Percentiles rank a stretch among this genome's conserved stretches.
Evolutionary conservation across 1,140 invertebrate species (phyloP).

Genomic region (Apis florea): DNA sequence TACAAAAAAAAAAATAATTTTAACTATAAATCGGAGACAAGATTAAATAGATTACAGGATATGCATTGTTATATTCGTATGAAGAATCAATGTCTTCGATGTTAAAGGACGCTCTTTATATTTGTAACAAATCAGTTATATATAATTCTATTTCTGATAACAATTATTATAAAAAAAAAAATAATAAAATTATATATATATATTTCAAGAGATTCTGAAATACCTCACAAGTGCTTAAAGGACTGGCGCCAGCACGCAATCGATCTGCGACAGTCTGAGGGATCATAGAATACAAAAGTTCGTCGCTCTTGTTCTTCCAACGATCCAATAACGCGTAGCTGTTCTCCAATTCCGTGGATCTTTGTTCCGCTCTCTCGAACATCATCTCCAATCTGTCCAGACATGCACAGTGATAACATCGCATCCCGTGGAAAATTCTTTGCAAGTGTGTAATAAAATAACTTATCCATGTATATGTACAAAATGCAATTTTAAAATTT

Average conservation of each 20-base stretch:
- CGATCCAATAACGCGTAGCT: conserved; percentile 87
- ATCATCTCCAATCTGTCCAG: conserved; percentile 87
- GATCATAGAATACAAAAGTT: conserved; percentile 96
- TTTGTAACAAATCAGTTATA: too few species aligned
- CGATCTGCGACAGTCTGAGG: conserved; percentile 88
- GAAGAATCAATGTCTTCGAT: too few species aligned
- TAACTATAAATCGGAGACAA: too few species aligned
- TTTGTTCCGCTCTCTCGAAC: conserved; percentile 89
- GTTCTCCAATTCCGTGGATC: conserved; percentile 87
- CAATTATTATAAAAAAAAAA: neutral
- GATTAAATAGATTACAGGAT: too few species aligned
- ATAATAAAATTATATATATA: neutral
- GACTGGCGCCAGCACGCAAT: conserved; percentile 85
- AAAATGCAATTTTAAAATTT: too few species aligned
- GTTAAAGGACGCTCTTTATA: too few species aligned
- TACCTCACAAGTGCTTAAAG: conserved; percentile 89
- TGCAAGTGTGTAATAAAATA: too few species aligned
- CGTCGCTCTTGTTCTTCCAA: conserved; percentile 93
- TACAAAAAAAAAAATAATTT: too few species aligned
- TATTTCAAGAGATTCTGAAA: neutral
- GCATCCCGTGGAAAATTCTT: too few species aligned
- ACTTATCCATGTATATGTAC: too few species aligned
- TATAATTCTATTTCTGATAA: too few species aligned
- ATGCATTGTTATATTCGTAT: too few species aligned
- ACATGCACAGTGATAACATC: neutral